phyloP scores from a whole-genome alignment of 2,797 vertebrate species.

The Platyrinchus mystaceus region DNA sequence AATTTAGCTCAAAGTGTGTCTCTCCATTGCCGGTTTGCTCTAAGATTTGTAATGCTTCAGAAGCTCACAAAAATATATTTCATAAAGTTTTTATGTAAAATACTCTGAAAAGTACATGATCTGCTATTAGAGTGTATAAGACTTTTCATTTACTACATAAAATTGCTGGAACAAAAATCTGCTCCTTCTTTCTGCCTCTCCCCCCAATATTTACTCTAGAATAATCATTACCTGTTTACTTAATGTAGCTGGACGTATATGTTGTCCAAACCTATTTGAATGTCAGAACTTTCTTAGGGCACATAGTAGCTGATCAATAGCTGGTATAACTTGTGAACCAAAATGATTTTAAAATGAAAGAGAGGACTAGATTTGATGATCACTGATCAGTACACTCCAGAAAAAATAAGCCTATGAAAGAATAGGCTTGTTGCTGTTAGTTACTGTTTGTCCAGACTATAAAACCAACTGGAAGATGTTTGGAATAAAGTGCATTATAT shows the following conservation, averaged over 20 bases:
- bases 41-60: not conserved
- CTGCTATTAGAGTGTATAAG: not conserved
- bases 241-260: not conserved
- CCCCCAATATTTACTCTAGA: not conserved
- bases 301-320: not conserved
- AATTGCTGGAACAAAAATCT: not conserved
- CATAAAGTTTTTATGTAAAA: not conserved
- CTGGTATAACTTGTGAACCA: not conserved
- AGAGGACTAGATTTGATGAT: not conserved
- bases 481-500: not conserved
- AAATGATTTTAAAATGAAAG: too few species aligned
- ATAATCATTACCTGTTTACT: not conserved
- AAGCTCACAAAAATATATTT: not conserved
- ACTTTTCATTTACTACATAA: not conserved
- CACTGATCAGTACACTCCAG: fast-evolving
- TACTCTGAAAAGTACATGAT: not conserved
- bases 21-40: not conserved
- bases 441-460: not conserved
- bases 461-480: not conserved
- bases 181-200: not conserved
- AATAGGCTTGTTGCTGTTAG: not conserved
- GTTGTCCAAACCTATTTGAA: not conserved
- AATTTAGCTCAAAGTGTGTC: not conserved
- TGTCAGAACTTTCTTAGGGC: not conserved
- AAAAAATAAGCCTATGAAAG: not conserved